These are phyloP conservation scores for Drosophila cognata DNA, from an alignment of 2,888 invertebrate species.

Conservation along the genomic window DNA sequence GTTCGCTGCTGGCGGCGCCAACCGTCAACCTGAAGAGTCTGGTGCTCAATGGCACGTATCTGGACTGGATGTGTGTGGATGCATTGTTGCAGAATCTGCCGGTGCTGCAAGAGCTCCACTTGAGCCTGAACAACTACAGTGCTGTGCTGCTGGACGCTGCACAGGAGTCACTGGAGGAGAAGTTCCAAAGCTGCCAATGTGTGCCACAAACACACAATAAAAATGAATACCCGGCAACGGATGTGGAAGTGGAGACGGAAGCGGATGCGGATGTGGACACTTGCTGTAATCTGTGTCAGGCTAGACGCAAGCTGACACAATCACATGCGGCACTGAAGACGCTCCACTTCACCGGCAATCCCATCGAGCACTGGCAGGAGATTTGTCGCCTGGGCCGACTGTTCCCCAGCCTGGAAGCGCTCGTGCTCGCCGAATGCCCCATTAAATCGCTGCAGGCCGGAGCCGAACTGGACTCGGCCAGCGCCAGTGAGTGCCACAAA, in stretches of 20 bases:
- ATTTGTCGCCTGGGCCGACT: conserved; percentile 93
- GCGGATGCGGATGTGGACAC: conserved; percentile 15
- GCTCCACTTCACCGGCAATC: conserved; percentile 95
- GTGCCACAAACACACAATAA: conserved; percentile 38
- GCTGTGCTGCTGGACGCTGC: conserved; percentile 89
- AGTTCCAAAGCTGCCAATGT: conserved; percentile 37
- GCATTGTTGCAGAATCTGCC: conserved; percentile 91
- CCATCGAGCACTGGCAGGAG: conserved; percentile 93
- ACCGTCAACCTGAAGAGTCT: conserved; percentile 89
- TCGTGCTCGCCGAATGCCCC: conserved; percentile 95
- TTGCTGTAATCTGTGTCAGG: conserved; percentile 43
- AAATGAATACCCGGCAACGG: neutral
- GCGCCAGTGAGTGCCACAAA: conserved; percentile 81
- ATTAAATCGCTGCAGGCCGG: conserved; percentile 86
- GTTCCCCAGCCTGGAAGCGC: conserved; percentile 93
- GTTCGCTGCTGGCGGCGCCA: conserved; percentile 77
- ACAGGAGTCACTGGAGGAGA: conserved; percentile 25
- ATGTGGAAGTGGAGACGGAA: conserved; percentile 4
- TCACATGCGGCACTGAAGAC: conserved; percentile 90
- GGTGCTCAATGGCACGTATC: conserved; percentile 94
- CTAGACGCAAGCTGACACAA: conserved; percentile 48
- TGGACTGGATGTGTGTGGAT: conserved; percentile 93
- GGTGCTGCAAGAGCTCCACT: conserved; percentile 94
- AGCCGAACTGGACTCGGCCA: conserved; percentile 84
- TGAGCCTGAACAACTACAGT: conserved; percentile 95